Base-by-base conservation (phyloP, 2,113 vertebrate genomes). In the Hepsetus odoe region DNA sequence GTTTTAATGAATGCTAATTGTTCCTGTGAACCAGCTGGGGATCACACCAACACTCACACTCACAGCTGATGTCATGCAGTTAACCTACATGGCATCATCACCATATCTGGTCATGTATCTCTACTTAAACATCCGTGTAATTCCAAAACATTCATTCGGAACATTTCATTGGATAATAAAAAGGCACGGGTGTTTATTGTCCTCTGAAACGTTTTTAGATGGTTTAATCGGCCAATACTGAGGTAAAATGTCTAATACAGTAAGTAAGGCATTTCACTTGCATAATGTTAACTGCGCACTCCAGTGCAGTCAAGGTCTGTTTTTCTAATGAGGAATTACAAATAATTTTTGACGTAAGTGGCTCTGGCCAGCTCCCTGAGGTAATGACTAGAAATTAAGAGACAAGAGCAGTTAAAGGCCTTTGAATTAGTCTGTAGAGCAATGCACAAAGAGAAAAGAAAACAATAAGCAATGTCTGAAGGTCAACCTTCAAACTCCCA, bases 1-100 rank as follows among this genome's bases (percentile, higher is more conserved):
- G 46, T 71, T 69, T 79, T 72, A 61, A 79, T 82, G 71, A 76
- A 76, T 69, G 51, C 61, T 79, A 79, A 81, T 64, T 80, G 71
- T 75, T 80, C 71, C 70, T 62, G 73, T 73, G 55, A 80, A 51
- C 51, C 72, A 72, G 72, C 58, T 28, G 22, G 14, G 72, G 55
- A 56, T 61, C 44, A 70, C 49, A 74, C 59, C 79, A 59, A 30
- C 71, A 72, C 58, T 12, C 16, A 20, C n/a, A 71, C 46, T 46
- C 46, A 20, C 58, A 49, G 40, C 24, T n/a, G 0, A n/a, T 49
- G 44, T 32, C 26, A 24, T 71, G 72, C 28, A 56, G 44, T 72
- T 64, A 62, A 49, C 49, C 51, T 46, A 44, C n/a, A 55, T 12
- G 38, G 26, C 35, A 62, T 40, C 9, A 49, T 46, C 67, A 20